phyloP scores from a whole-genome alignment of 2,888 invertebrate genomes.

The Drosophila lacicola region DNA sequence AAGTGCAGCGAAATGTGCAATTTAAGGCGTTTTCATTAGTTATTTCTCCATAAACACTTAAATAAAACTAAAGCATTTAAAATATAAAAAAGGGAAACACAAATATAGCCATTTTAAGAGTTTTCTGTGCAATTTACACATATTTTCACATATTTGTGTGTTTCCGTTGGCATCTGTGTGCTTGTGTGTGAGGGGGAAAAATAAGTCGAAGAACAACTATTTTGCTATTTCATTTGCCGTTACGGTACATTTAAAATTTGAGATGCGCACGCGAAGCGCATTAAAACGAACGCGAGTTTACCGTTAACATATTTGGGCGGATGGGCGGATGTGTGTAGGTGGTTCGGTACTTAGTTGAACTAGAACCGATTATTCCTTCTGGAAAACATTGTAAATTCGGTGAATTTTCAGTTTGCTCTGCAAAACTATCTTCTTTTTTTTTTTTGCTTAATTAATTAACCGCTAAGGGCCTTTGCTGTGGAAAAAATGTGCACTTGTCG shows the following conservation, averaged over 20 bases:
- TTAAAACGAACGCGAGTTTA: constrained; percentile 80
- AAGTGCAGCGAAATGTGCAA: constrained; percentile 67
- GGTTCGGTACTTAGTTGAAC: constrained; percentile 22
- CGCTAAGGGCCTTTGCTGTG: constrained; percentile 11
- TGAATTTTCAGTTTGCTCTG: constrained; percentile 32
- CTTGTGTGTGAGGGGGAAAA: constrained; percentile 13
- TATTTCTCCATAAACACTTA: constrained; percentile 79
- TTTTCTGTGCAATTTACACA: constrained; percentile 64
- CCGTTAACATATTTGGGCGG: constrained; percentile 74
- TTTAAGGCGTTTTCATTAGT: constrained; percentile 75
- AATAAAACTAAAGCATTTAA: constrained; percentile 76
- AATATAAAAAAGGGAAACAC: constrained; percentile 50
- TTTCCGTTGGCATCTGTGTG: neutral
- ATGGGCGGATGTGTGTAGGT: constrained; percentile 48
- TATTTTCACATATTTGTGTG: constrained; percentile 23
- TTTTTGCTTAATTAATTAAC: constrained; percentile 40
- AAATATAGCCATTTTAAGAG: constrained; percentile 57
- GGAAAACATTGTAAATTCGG: constrained; percentile 33
- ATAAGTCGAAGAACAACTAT: constrained; percentile 51
- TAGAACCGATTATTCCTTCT: constrained; percentile 5
- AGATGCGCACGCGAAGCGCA: constrained; percentile 79
- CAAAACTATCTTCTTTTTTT: neutral
- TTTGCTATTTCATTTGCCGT: constrained; percentile 75
- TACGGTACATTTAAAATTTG: constrained; percentile 81
- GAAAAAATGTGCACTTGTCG: constrained; percentile 72